These are phyloP conservation scores for Synodontis membranacea DNA, from an alignment of 2,113 vertebrate genomes.

Conservation along the genomic window DNA sequence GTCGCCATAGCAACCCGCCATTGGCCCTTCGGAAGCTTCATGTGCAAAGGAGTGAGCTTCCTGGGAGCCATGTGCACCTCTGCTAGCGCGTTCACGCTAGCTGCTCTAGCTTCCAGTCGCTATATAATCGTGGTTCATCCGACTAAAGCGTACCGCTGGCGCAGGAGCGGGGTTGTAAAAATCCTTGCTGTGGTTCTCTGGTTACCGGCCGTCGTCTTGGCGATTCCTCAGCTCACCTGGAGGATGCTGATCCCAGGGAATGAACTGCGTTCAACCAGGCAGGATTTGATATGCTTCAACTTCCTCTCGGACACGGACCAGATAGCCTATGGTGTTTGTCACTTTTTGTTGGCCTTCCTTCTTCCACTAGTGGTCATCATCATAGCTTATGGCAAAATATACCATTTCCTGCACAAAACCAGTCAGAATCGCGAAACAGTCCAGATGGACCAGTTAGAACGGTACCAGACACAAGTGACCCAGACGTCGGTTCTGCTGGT, in stretches of 20 bases:
- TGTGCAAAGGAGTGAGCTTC: slow-evolving; percentile 72
- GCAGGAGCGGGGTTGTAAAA: slow-evolving; percentile 53
- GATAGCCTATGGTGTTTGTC: slow-evolving; percentile 66
- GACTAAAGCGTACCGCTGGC: slow-evolving; percentile 60
- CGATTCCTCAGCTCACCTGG: slow-evolving; percentile 68
- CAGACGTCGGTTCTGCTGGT: slow-evolving; percentile 71
- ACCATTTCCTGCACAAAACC: slow-evolving; percentile 62
- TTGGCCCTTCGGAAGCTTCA: slow-evolving; percentile 69
- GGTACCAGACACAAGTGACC: slow-evolving; percentile 72
- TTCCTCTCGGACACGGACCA: slow-evolving; percentile 65
- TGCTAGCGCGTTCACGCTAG: slow-evolving; percentile 70
- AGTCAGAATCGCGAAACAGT: neutral
- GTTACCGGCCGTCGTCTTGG: slow-evolving; percentile 67
- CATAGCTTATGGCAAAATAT: slow-evolving; percentile 66
- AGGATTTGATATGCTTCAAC: slow-evolving; percentile 65
- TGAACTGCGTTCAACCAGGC: neutral
- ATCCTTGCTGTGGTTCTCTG: slow-evolving; percentile 59
- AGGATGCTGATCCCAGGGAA: slow-evolving; percentile 54
- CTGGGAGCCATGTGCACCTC: slow-evolving; percentile 69
- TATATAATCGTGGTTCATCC: slow-evolving; percentile 72
- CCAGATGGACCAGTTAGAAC: slow-evolving; percentile 65
- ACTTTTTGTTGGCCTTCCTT: slow-evolving; percentile 71
- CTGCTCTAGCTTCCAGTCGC: slow-evolving; percentile 66
- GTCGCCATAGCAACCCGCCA: slow-evolving; percentile 61
- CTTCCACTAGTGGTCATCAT: slow-evolving; percentile 68